Percentiles rank a stretch among this genome's conserved stretches.
phyloP scores from a whole-genome alignment of 1,140 invertebrate species.

The Helicoverpa armigera region DNA sequence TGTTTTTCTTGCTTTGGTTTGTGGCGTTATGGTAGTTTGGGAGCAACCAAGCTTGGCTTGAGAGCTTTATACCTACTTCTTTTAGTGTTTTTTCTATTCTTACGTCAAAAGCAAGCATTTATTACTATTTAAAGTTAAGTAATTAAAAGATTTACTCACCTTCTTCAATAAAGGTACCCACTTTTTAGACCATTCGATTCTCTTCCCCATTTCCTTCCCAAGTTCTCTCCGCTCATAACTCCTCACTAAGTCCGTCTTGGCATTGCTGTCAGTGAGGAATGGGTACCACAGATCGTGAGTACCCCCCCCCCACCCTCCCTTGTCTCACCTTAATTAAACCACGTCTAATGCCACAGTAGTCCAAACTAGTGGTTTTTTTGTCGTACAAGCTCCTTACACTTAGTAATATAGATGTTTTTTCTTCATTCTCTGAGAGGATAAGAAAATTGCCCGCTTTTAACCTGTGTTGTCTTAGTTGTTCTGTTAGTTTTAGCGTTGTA shows the following conservation, averaged over 20 bases:
- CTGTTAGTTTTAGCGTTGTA: neutral
- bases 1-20: neutral
- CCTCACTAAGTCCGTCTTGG: conserved; percentile 14
- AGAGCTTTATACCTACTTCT: neutral
- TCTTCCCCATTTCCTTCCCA: neutral
- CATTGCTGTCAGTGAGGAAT: conserved; percentile 56
- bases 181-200: neutral
- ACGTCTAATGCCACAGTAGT: conserved; percentile 21
- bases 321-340: conserved; percentile 64
- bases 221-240: conserved; percentile 2
- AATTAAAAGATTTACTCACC: neutral
- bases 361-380: conserved; percentile 1
- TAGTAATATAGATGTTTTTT: conserved; percentile 38
- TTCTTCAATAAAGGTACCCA: too few species aligned
- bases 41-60: neutral
- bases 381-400: neutral
- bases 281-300: conserved; percentile 51
- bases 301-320: conserved; percentile 38
- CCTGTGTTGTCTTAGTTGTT: conserved; percentile 1
- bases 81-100: too few species aligned
- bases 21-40: too few species aligned
- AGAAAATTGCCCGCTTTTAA: conserved; percentile 7
- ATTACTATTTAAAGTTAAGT: too few species aligned
- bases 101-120: too few species aligned
- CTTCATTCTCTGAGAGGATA: conserved; percentile 11